A percentile compares a stretch with the other conserved stretches of the same genome.
phyloP scores from a whole-genome alignment of 1,140 invertebrate genomes.

The Gerris buenoi region DNA sequence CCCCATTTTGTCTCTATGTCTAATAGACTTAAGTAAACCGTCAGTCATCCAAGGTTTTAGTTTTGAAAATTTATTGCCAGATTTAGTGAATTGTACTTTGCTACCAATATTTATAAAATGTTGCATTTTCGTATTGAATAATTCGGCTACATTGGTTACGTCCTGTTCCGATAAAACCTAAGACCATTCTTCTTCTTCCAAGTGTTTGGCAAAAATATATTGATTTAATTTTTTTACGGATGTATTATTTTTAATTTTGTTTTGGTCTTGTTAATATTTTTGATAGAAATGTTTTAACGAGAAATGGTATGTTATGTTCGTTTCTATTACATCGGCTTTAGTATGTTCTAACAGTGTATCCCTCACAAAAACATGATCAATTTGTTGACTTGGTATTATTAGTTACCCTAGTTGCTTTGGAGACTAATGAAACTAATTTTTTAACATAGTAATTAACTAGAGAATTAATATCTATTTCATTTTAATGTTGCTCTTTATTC shows the following conservation, averaged over 20 bases:
- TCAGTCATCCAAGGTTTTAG: not conserved
- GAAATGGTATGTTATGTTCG: not conserved
- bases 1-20: not conserved
- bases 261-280: not conserved
- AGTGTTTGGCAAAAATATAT: not conserved
- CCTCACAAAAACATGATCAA: not conserved
- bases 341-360: not conserved
- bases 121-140: not conserved
- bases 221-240: not conserved
- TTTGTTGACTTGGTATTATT: not conserved
- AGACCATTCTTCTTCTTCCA: not conserved
- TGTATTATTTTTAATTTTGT: not conserved
- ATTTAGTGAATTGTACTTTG: not conserved
- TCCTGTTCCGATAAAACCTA: not conserved
- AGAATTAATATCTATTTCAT: too few relatives aligned
- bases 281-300: not conserved
- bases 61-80: not conserved
- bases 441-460: too few relatives aligned
- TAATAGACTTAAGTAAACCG: not conserved
- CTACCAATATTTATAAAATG: not conserved
- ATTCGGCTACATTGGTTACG: not conserved
- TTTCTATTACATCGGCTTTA: not conserved
- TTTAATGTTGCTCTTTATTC: too few relatives aligned
- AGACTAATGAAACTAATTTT: not conserved
- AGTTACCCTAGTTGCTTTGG: not conserved